These are phyloP conservation scores for Diachasmimorpha longicaudata DNA, from an alignment of 1,140 invertebrate species.

Conservation along the genomic window DNA sequence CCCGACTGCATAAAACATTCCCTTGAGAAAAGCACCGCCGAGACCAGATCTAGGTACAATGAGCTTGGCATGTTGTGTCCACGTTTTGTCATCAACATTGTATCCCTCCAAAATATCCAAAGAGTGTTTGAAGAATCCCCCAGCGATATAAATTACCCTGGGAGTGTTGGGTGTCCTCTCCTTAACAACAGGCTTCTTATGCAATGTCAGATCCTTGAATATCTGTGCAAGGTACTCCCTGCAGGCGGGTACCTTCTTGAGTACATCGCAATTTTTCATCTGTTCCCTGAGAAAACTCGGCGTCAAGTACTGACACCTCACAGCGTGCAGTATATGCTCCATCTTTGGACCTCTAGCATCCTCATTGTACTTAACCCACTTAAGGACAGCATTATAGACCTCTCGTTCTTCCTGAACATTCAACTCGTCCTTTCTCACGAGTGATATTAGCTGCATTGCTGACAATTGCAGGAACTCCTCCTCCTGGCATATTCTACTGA, in stretches of 20 bases:
- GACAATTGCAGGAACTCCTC: constrained; percentile 89
- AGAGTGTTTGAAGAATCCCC: constrained; percentile 86
- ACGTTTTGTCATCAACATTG: constrained; percentile 83
- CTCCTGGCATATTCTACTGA: constrained; percentile 86
- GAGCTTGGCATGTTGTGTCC: constrained; percentile 79
- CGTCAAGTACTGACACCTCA: constrained; percentile 90
- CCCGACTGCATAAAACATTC: constrained; percentile 88
- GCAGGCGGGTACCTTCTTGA: constrained; percentile 88
- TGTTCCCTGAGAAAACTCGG: constrained; percentile 88
- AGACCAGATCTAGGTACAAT: constrained; percentile 85
- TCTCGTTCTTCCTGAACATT: constrained; percentile 90
- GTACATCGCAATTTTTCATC: constrained; percentile 86
- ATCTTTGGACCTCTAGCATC: constrained; percentile 83
- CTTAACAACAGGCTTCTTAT: constrained; percentile 81
- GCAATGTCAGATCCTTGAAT: constrained; percentile 85
- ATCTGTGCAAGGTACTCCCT: constrained; percentile 88
- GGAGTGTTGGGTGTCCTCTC: constrained; percentile 85
- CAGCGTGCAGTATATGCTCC: constrained; percentile 84
- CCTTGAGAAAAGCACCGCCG: constrained; percentile 85
- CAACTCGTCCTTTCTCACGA: constrained; percentile 85
- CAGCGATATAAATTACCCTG: constrained; percentile 87
- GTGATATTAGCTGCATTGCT: constrained; percentile 76
- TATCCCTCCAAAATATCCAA: constrained; percentile 86
- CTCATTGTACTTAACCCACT: constrained; percentile 89
- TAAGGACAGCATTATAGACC: constrained; percentile 89